Conservation (phyloP, 2,797 vertebrate species). For the Lindbergichthys nudifrons region DNA sequence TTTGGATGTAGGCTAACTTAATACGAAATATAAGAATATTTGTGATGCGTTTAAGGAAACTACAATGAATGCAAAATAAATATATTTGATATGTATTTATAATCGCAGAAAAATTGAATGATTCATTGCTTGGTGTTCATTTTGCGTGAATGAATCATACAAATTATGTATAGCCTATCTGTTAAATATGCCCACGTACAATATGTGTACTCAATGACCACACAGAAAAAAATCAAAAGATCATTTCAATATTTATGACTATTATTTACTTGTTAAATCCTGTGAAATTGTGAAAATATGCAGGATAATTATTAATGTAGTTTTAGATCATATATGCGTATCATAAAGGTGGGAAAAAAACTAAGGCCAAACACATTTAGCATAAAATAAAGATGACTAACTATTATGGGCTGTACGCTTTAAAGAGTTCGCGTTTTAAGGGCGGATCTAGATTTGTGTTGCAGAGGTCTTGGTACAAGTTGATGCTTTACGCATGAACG, state of each 20-base stretch:
- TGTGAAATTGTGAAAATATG: slow-evolving; percentile 7
- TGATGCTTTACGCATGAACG: neutral
- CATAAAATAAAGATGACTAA: neutral
- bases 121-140: neutral
- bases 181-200: neutral
- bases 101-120: neutral
- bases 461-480: neutral
- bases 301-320: neutral
- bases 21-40: too few species aligned
- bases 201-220: neutral
- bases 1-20: neutral
- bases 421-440: neutral
- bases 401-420: neutral
- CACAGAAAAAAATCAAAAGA: neutral
- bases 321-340: neutral
- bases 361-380: neutral
- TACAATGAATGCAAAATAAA: neutral
- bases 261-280: neutral
- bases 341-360: neutral
- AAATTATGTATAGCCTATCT: neutral
- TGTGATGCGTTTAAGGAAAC: slow-evolving; percentile 4
- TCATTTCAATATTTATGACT: neutral
- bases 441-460: neutral
- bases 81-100: neutral
- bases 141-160: neutral